Percentiles rank a stretch among this genome's conserved stretches.
These are phyloP conservation scores for Pipistrellus pygmaeus DNA, from an alignment of 2,797 vertebrate species.

Conservation along the genomic window DNA sequence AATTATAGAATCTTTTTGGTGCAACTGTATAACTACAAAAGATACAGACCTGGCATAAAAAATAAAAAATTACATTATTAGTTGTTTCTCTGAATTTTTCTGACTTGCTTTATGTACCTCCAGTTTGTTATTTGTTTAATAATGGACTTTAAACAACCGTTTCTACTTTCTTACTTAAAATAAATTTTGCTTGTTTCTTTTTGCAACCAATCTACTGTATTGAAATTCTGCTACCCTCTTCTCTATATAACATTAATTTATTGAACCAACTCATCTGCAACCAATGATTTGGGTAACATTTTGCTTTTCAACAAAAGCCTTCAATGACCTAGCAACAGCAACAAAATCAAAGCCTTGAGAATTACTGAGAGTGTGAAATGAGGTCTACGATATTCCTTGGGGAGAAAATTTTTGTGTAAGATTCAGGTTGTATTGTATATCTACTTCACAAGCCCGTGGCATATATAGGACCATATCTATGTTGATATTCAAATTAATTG, in stretches of 20 bases:
- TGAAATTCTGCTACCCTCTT: not conserved
- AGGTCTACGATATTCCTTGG: not conserved
- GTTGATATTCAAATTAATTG: not conserved
- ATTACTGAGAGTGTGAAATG: not conserved
- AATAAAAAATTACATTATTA: not conserved
- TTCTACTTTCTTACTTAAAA: not conserved
- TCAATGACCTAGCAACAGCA: not conserved
- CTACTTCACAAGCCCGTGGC: not conserved
- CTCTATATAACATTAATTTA: not conserved
- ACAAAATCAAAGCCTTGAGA: not conserved
- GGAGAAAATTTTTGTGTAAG: not conserved
- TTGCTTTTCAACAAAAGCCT: not conserved
- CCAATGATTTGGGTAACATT: not conserved
- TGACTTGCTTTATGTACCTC: not conserved
- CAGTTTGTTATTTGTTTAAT: not conserved
- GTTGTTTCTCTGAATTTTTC: constrained; percentile 9
- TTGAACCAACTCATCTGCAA: not conserved
- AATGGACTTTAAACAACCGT: not conserved
- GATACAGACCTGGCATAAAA: not conserved
- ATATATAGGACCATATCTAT: not conserved
- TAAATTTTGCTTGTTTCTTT: not conserved
- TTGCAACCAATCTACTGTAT: not conserved
- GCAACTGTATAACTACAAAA: not conserved
- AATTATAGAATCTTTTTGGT: not conserved
- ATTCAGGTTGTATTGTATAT: not conserved